These are phyloP conservation scores for Elegia similella DNA, from an alignment of 2,888 invertebrate species.

Conservation along the genomic window DNA sequence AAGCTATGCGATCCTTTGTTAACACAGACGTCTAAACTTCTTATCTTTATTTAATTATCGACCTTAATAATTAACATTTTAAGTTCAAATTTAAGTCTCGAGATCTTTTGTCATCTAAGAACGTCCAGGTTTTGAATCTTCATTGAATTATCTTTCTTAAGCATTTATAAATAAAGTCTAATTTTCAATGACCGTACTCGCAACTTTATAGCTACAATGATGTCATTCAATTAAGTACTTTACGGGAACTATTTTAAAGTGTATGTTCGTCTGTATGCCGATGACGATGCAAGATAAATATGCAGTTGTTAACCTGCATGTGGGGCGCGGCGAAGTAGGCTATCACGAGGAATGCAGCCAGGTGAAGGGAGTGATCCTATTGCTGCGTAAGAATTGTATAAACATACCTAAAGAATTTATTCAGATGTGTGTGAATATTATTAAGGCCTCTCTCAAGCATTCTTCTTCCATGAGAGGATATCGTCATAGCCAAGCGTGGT, in stretches of 20 bases:
- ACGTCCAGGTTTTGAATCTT: not conserved
- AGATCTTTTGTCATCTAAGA: too few species aligned
- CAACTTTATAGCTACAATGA: not conserved
- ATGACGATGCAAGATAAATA: conserved; percentile 10
- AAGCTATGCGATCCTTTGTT: not conserved
- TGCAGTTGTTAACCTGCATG: conserved; percentile 7
- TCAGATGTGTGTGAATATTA: too few species aligned
- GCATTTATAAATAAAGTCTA: not conserved
- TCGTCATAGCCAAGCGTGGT: too few species aligned
- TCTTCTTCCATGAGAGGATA: too few species aligned
- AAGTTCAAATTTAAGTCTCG: not conserved
- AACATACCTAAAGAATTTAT: not conserved
- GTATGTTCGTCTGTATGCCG: not conserved
- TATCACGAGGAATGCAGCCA: conserved; percentile 9
- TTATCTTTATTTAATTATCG: not conserved
- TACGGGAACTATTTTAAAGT: not conserved
- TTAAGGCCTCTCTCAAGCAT: too few species aligned
- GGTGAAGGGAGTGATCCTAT: conserved; percentile 13
- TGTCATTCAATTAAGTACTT: not conserved
- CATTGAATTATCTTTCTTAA: not conserved
- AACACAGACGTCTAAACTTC: not conserved
- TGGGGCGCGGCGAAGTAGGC: conserved; percentile 3
- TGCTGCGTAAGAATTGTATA: not conserved
- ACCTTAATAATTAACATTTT: not conserved
- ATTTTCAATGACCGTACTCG: not conserved